Evolutionary conservation across 1,140 invertebrate genomes (phyloP).

Genomic region (Marisa cornuarietis): DNA sequence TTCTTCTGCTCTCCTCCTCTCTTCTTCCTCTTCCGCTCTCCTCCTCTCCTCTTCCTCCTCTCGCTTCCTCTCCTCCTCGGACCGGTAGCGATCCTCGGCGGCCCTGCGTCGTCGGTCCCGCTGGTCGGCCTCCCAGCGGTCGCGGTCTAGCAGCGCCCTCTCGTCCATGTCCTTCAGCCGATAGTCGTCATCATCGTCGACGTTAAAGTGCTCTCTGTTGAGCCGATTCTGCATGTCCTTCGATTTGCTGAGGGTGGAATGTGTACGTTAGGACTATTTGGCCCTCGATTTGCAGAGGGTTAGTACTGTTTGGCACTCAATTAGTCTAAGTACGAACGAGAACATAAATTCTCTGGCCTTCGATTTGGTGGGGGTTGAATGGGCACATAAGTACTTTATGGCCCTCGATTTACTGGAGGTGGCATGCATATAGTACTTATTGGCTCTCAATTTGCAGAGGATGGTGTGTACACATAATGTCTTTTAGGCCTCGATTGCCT

Average conservation of each 20-base stretch:
- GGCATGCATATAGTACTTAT: too few species aligned
- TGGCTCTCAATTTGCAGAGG: too few species aligned
- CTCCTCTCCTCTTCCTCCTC: slow-evolving; percentile 23
- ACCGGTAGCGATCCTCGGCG: slow-evolving; percentile 30
- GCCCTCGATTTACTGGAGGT: too few species aligned
- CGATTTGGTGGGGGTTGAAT: too few species aligned
- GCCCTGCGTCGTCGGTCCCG: slow-evolving; percentile 34
- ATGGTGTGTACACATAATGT: too few species aligned
- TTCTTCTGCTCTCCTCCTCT: slow-evolving; percentile 12
- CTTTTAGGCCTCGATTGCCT: too few species aligned
- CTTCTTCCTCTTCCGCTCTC: slow-evolving; percentile 13
- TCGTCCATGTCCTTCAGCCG: slow-evolving; percentile 33
- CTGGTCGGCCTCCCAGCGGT: slow-evolving; percentile 43
- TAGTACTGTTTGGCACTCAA: too few species aligned
- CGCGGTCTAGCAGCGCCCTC: slow-evolving; percentile 32
- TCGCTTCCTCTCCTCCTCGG: slow-evolving; percentile 38
- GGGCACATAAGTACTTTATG: too few species aligned
- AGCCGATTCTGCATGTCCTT: slow-evolving; percentile 32
- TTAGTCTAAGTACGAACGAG: too few species aligned
- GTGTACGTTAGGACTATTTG: neutral
- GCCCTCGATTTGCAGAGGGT: too few species aligned
- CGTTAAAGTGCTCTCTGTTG: slow-evolving; percentile 23
- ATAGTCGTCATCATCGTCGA: slow-evolving; percentile 36
- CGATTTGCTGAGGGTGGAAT: slow-evolving; percentile 25
- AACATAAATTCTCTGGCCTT: too few species aligned